A percentile compares a stretch with the other conserved stretches of the same genome.
Evolutionary conservation across 2,888 invertebrate species (phyloP).

Genomic region (Lithophane socia): DNA sequence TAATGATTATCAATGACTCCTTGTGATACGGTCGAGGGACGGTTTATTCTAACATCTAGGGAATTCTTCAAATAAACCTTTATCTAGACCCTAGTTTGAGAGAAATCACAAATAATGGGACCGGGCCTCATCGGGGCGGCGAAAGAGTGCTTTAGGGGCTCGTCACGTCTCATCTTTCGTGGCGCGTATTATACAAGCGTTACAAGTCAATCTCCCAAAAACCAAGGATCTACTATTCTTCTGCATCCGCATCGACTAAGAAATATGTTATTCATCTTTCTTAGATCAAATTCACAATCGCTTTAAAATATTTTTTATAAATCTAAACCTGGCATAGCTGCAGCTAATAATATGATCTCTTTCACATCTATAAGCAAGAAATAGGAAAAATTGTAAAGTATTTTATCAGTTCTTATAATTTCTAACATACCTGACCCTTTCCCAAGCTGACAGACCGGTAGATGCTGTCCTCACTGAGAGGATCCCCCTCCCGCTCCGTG

Average conservation of each 20-base stretch:
- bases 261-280: not conserved
- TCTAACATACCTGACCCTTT: slow-evolving; percentile 88
- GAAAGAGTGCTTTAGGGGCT: no score
- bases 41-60: not conserved
- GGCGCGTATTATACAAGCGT: not conserved
- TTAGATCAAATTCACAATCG: not conserved
- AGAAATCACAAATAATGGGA: not conserved
- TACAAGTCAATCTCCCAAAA: not conserved
- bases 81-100: not conserved
- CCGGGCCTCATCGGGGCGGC: no score
- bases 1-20: not conserved
- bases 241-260: not conserved
- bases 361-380: not conserved
- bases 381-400: not conserved
- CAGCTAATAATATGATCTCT: not conserved
- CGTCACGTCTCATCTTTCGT: no score
- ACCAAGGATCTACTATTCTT: not conserved
- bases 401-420: not conserved
- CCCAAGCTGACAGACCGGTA: slow-evolving; percentile 93
- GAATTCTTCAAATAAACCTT: not conserved
- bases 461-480: slow-evolving; percentile 92
- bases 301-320: not conserved
- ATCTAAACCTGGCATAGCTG: not conserved
- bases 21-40: no score
- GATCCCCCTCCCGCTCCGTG: slow-evolving; percentile 87